Base-by-base conservation (phyloP, 2,113 vertebrate species). In the Hassar affinis region DNA sequence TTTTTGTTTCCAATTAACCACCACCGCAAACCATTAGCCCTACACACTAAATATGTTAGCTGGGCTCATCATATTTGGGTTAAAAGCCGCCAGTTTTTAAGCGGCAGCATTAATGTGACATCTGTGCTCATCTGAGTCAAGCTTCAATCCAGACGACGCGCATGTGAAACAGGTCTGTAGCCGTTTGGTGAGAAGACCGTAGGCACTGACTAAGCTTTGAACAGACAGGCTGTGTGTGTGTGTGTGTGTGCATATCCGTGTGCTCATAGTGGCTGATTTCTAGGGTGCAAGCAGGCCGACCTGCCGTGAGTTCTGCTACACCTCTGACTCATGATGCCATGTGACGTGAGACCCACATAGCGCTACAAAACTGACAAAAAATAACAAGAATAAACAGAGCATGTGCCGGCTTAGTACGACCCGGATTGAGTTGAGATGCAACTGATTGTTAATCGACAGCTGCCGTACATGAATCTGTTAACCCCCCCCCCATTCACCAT, bases 391-490 rank as follows among this genome's bases (percentile, higher is more conserved):
- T 49, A 30, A 54, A 57, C 66, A 45, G 51, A 30, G 20, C 33
- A 3, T 38, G 45, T 3, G 14, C 57, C 52, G 56, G 27, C 9
- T 51, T 66, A 54, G 54, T 25, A 80, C 20, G 57, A 61, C 77
- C 49, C 57, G 7, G n/a, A n/a, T n/a, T n/a, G n/a, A n/a, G 8
- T 45, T 79, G 27, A 79, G 33, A 86, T 54, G 33, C 64, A 38
- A 20, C 27, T 77, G 52, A 4, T 35, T 76, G 54, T 47, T 79
- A 30, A 57, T 45, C 18, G 78, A 83, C 81, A 75, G 78, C 75
- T 66, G 75, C 77, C 92, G 90, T 92, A 92, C 93, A 91, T 92
- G 90, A 93, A 93, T 92, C 92, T 91, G 93, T 91, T 92, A 91
- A 92, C 85, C 81, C 91, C 92, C 92, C 89, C 92, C 90, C 90